These are phyloP conservation scores for Corvus hawaiiensis DNA, from an alignment of 2,113 vertebrate species.

Conservation along the genomic window DNA sequence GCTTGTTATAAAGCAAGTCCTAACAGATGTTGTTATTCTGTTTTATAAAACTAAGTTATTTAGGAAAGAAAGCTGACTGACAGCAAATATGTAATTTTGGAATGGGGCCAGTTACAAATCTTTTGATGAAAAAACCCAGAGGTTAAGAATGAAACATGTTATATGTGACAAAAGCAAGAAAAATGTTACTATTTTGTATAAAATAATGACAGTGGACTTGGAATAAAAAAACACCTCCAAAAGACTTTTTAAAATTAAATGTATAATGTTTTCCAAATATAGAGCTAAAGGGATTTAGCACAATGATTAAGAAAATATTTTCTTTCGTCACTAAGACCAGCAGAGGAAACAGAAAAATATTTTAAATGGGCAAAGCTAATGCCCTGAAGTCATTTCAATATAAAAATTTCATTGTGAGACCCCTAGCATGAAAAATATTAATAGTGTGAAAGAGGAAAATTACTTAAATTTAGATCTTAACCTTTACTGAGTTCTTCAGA, in stretches of 20 bases:
- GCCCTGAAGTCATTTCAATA: background rate
- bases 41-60: background rate
- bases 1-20: background rate
- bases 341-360: background rate
- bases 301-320: background rate
- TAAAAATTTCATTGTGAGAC: background rate
- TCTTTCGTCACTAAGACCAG: background rate
- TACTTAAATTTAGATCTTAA: background rate
- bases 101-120: background rate
- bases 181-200: background rate
- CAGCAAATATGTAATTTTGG: background rate
- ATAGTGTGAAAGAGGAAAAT: background rate
- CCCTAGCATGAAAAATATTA: background rate
- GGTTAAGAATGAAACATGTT: background rate
- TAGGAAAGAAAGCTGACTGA: background rate
- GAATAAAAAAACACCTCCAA: background rate
- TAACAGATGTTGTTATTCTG: background rate
- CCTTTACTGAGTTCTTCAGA: background rate
- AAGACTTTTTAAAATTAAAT: background rate
- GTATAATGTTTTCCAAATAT: background rate
- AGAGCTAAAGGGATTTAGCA: background rate
- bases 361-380: background rate
- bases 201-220: background rate
- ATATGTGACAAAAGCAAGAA: background rate
- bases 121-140: background rate